Conservation (phyloP, 2,113 vertebrate genomes). For the Clinocottus analis region DNA sequence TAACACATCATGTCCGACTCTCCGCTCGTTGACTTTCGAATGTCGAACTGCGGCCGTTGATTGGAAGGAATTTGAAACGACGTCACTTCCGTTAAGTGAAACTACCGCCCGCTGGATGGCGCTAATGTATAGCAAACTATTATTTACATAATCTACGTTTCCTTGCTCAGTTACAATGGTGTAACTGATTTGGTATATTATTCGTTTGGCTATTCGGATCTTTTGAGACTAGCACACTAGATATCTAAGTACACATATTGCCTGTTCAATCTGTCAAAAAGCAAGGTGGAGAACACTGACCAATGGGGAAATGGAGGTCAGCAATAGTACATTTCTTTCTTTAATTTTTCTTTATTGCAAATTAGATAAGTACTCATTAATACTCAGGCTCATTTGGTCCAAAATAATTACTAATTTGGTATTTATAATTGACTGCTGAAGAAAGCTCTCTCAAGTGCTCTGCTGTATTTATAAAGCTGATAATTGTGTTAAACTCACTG, state of each 20-base stretch:
- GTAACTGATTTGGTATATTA: constrained; percentile 22
- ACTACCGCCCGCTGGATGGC: constrained; percentile 31
- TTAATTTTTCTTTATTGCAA: neutral
- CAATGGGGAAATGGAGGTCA: neutral
- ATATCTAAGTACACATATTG: constrained; percentile 44
- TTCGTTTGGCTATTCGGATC: constrained; percentile 17
- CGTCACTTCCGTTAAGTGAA: constrained; percentile 67
- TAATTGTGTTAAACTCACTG: constrained; percentile 40
- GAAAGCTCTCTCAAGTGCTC: constrained; percentile 33
- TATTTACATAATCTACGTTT: neutral
- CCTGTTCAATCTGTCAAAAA: constrained; percentile 36
- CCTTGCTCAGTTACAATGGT: neutral
- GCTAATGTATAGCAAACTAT: constrained; percentile 1
- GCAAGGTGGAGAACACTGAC: constrained; percentile 3
- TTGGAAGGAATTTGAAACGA: constrained; percentile 46
- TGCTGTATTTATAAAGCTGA: constrained; percentile 52
- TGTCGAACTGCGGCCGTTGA: constrained; percentile 58
- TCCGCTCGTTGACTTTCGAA: constrained; percentile 72
- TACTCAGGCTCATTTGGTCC: constrained; percentile 27
- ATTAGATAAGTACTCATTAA: constrained; percentile 40
- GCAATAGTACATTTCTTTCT: neutral
- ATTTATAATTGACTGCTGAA: constrained; percentile 52
- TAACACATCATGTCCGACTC: neutral
- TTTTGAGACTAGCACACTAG: constrained; percentile 3
- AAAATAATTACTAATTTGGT: constrained; percentile 34